Conservation (phyloP, 2,113 vertebrate species). For the Mohoua ochrocephala region DNA sequence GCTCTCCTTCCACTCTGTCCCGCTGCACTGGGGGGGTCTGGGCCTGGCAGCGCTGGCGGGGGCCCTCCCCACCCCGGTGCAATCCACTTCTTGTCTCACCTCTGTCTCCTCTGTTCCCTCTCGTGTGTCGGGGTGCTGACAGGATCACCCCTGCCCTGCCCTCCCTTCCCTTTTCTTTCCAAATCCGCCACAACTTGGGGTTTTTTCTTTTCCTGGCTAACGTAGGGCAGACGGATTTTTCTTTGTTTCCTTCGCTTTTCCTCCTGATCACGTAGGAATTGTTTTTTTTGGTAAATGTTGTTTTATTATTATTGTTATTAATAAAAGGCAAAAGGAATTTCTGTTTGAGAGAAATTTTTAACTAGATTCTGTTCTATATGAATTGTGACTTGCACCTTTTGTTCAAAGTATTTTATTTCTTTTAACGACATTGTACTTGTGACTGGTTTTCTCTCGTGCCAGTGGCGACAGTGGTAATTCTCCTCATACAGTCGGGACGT, state of each 20-base stretch:
- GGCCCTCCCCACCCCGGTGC: slow-evolving; percentile 1
- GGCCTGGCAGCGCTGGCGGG: neutral
- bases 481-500: neutral
- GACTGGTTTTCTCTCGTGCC: slow-evolving; percentile 54
- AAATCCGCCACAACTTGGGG: neutral
- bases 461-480: slow-evolving; percentile 31
- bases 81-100: slow-evolving; percentile 37
- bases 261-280: slow-evolving; percentile 82
- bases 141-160: neutral
- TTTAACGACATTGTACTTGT: slow-evolving; percentile 57
- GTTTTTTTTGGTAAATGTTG: slow-evolving; percentile 69
- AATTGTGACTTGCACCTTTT: slow-evolving; percentile 75
- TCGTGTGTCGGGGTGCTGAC: neutral
- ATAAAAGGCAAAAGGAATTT: slow-evolving; percentile 70
- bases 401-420: slow-evolving; percentile 61
- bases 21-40: neutral
- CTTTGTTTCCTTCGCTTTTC: slow-evolving; percentile 60
- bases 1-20: neutral
- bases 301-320: slow-evolving; percentile 74
- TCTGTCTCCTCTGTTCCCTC: slow-evolving; percentile 12
- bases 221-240: slow-evolving; percentile 1
- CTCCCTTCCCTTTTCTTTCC: neutral
- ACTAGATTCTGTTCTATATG: slow-evolving; percentile 71
- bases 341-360: slow-evolving; percentile 73
- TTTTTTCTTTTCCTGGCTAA: neutral